Percentiles rank a stretch among this genome's conserved stretches.
Conservation (phyloP, 64 coral and sea anemone genomes). For the Actinia tenebrosa region DNA sequence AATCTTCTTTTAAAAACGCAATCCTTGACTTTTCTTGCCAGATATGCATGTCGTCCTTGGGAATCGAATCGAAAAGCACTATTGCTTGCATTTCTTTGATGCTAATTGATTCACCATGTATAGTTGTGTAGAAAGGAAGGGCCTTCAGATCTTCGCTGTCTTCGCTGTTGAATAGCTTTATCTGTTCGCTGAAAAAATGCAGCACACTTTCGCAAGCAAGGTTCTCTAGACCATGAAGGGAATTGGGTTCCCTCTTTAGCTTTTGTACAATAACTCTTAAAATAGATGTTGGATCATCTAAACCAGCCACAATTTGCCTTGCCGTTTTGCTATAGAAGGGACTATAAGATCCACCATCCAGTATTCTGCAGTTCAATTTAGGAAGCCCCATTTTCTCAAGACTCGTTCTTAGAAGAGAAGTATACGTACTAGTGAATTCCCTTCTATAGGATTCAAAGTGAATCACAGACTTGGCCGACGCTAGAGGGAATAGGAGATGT, state of each 20-base stretch:
- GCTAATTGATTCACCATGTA: background rate
- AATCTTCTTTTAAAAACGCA: conserved; percentile 11
- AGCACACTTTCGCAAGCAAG: background rate
- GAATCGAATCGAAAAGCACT: conserved; percentile 12
- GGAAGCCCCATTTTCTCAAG: background rate
- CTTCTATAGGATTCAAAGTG: background rate
- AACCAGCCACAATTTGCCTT: background rate
- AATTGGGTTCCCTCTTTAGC: background rate
- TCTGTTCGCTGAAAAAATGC: conserved; percentile 7
- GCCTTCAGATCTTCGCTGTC: conserved; percentile 21
- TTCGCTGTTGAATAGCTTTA: background rate
- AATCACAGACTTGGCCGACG: conserved; percentile 17
- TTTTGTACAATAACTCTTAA: conserved; percentile 14
- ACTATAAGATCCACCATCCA: background rate
- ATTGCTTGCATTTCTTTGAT: conserved; percentile 1
- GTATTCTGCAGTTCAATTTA: background rate
- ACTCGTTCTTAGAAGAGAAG: background rate
- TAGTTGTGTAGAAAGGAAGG: conserved; percentile 21
- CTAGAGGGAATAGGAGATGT: conserved; percentile 16
- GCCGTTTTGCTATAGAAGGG: background rate
- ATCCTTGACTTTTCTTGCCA: conserved; percentile 11
- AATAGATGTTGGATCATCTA: conserved; percentile 5
- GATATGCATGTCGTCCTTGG: conserved; percentile 2
- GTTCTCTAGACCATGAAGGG: background rate
- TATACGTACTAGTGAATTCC: too few species aligned